A percentile compares a stretch with the other conserved stretches of the same genome.
phyloP scores from a whole-genome alignment of 2,113 vertebrate genomes.

The Urocolius indicus region DNA sequence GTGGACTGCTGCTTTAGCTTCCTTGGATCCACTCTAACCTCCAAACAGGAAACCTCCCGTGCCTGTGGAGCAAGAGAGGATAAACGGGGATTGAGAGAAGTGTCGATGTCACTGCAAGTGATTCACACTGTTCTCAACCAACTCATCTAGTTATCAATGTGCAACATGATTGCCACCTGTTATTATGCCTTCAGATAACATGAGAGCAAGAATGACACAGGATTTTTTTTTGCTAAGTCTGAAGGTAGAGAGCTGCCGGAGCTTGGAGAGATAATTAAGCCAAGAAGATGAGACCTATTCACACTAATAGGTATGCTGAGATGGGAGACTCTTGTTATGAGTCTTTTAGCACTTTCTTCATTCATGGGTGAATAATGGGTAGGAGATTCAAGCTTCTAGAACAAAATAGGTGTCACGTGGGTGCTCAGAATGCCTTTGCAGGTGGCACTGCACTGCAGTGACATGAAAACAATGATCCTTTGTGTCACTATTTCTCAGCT shows the following conservation, averaged over 20 bases:
- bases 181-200: background rate
- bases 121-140: background rate
- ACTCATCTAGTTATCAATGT: background rate
- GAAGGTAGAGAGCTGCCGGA: background rate
- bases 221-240: background rate
- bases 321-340: background rate
- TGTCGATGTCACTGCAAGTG: background rate
- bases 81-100: background rate
- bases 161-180: background rate
- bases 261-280: background rate
- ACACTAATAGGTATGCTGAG: background rate
- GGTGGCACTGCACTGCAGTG: background rate
- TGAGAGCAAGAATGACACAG: background rate
- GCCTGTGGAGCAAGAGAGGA: slow-evolving; percentile 70
- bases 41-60: slow-evolving; percentile 77
- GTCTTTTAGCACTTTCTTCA: background rate
- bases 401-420: background rate
- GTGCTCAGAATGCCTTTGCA: background rate
- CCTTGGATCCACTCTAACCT: slow-evolving; percentile 63
- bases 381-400: background rate
- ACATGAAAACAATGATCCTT: background rate
- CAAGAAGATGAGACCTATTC: background rate
- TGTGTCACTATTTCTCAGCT: background rate
- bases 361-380: background rate
- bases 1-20: slow-evolving; percentile 65